These are phyloP conservation scores for Gallirallus australis DNA, from an alignment of 2,797 vertebrate species.

Conservation along the genomic window DNA sequence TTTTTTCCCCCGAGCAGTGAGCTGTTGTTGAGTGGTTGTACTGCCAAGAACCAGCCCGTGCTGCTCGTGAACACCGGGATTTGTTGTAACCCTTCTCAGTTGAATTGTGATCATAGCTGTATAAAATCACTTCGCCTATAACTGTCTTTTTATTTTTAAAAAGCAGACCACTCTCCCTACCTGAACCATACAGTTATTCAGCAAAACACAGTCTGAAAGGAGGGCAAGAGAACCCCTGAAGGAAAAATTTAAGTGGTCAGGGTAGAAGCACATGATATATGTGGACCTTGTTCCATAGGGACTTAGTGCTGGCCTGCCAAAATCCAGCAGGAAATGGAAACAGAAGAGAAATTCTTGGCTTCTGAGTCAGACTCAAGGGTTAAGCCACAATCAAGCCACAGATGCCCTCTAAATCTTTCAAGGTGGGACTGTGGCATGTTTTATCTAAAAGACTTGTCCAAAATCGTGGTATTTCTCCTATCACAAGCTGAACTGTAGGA, in stretches of 20 bases:
- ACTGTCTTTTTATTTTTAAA: neutral
- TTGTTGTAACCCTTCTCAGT: neutral
- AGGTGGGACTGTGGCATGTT: neutral
- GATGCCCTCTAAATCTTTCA: constrained; percentile 32
- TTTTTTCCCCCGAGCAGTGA: neutral
- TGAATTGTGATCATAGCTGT: neutral
- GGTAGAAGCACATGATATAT: neutral
- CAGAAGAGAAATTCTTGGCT: neutral
- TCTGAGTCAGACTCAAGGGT: neutral
- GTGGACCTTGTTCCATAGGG: neutral
- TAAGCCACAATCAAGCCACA: neutral
- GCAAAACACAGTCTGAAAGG: neutral
- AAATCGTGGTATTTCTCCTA: neutral
- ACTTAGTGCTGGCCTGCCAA: neutral
- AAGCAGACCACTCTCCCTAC: neutral
- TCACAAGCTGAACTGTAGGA: neutral
- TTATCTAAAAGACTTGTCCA: neutral
- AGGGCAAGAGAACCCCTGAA: neutral
- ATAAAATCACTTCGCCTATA: neutral
- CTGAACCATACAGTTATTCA: neutral
- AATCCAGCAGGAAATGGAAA: constrained; percentile 36
- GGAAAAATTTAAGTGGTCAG: neutral
- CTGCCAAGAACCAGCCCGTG: neutral
- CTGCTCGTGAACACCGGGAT: neutral
- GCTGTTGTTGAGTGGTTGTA: neutral